Conservation (phyloP, 2,888 invertebrate species). For the Neelides folsomi region DNA sequence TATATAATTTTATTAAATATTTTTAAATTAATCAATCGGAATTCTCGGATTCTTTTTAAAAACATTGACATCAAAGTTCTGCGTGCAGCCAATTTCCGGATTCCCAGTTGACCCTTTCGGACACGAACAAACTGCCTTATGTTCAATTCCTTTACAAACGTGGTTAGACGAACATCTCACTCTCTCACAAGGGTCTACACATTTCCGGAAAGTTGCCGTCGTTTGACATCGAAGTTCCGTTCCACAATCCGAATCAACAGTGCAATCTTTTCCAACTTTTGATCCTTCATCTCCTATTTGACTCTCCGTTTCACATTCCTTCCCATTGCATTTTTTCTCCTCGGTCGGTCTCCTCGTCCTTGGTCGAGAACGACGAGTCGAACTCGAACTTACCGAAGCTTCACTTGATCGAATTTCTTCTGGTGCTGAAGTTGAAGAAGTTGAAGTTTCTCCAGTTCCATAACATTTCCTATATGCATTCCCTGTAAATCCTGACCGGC, state of each 20-base stretch:
- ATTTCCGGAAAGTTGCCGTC: slow-evolving; percentile 20
- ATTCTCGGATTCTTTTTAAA: too few relatives aligned
- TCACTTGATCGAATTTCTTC: too few relatives aligned
- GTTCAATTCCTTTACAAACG: slow-evolving; percentile 30
- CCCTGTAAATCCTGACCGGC: slow-evolving; percentile 10
- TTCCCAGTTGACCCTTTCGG: slow-evolving; percentile 21
- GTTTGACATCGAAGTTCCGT: slow-evolving; percentile 17
- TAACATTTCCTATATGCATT: slow-evolving; percentile 1
- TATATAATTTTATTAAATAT: too few relatives aligned
- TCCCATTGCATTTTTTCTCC: too few relatives aligned
- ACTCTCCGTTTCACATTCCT: too few relatives aligned
- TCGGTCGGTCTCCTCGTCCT: too few relatives aligned
- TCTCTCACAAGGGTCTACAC: slow-evolving; percentile 35
- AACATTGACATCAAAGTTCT: neutral
- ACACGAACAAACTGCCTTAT: slow-evolving; percentile 16
- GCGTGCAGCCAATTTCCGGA: slow-evolving; percentile 14
- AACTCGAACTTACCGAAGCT: too few relatives aligned
- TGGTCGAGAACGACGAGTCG: too few relatives aligned
- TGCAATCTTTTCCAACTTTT: slow-evolving; percentile 4
- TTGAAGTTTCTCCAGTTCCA: too few relatives aligned
- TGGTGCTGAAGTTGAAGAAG: too few relatives aligned
- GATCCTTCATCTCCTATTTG: too few relatives aligned
- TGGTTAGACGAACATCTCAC: slow-evolving; percentile 34
- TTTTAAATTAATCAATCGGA: too few relatives aligned
- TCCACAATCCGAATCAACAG: slow-evolving; percentile 16